phyloP scores from a whole-genome alignment of 2,888 invertebrate species.

The Anthophora plumipes region DNA sequence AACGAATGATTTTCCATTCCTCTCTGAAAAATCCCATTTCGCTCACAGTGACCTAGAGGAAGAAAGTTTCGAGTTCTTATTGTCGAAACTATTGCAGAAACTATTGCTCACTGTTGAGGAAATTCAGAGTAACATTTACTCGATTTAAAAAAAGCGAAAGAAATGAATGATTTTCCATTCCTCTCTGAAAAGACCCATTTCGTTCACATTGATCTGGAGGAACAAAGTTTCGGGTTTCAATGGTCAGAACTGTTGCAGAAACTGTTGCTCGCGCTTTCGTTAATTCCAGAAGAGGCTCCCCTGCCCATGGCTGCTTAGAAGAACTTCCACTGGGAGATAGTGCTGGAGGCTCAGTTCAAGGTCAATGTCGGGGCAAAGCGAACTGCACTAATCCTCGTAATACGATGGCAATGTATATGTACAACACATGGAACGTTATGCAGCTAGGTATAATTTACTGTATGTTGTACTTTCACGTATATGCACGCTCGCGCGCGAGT shows the following conservation, averaged over 20 bases:
- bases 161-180: no score
- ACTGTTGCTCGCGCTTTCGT: conserved; percentile 45
- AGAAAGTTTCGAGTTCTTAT: no score
- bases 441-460: conserved; percentile 31
- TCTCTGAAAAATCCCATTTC: no score
- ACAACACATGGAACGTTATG: conserved; percentile 41
- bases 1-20: no score
- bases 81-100: no score
- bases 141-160: no score
- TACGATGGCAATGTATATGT: conserved; percentile 40
- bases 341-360: conserved; percentile 63
- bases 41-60: no score
- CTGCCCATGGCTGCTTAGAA: conserved; percentile 52
- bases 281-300: conserved; percentile 40
- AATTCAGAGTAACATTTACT: no score
- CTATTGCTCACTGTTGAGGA: no score
- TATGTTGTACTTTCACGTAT: conserved; percentile 23
- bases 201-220: background rate
- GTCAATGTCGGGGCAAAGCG: conserved; percentile 72
- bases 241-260: conserved; percentile 15
- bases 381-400: conserved; percentile 46
- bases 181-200: no score
- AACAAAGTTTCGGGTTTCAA: conserved; percentile 33
- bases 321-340: conserved; percentile 55
- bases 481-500: background rate